Base-by-base conservation (phyloP, 2,113 vertebrate genomes). In the Zapornia atra region DNA sequence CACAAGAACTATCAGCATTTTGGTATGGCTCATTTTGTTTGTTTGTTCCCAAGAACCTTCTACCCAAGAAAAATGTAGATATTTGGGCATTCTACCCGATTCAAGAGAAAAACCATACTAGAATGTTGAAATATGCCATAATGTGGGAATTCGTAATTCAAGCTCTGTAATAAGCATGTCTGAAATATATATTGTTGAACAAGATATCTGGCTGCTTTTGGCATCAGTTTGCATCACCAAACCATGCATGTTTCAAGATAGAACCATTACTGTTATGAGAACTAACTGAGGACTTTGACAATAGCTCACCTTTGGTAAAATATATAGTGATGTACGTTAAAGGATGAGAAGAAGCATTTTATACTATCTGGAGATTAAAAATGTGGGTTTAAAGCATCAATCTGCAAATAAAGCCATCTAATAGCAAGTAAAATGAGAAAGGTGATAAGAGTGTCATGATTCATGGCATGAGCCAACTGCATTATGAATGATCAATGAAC, bases 401-500 rank as follows among this genome's bases (percentile, higher is more conserved):
- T 92, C 94, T 97, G 90, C 93, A 98, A 97, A 91, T 90, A 94
- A 97, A 96, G 60, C 72, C 85, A 34, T 95, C 93, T 94, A 96
- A 87, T 79, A 91, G 86, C 82, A 93, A 92, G 77, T 95, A 95
- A 97, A 98, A 94, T 94, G 85, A 56, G 92, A 90, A 90, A 95
- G 92, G 94, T 97, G 94, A 97, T 97, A 94, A 96, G 95, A 95
- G 93, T 94, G 95, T 95, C 94, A 92, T 97, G 96, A 97, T 97
- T 97, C 91, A 92, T 91, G 96, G 92, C 68, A 60, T 92, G 70
- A 98, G 77, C 86, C 91, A 90, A 90, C 88, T 96, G 81, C 88
- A 95, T 97, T 98, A 97, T 96, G 96, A 97, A 98, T 97, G 96
- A 98, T 97, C 98, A 96, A 72, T 97, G 97, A 98, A 92, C 82